Conservation (phyloP, 37 sponge, comb jelly and placozoan species). For the Cladorhizidae sp. region DNA sequence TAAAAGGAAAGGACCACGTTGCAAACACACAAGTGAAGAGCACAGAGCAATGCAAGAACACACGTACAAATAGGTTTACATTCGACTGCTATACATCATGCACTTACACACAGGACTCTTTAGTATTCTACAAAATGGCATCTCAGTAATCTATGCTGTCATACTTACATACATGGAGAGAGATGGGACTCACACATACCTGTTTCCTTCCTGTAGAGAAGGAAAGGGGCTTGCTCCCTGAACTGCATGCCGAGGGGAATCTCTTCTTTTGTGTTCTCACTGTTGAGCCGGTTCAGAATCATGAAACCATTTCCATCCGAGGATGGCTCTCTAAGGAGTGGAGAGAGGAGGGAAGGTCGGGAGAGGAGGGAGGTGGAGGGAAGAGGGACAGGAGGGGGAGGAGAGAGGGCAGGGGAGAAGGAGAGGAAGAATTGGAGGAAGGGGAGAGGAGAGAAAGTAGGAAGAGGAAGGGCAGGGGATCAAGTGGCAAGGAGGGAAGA, state of each 20-base stretch:
- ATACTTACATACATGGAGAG: not conserved
- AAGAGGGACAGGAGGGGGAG: no score
- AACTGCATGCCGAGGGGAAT: constrained; percentile 35
- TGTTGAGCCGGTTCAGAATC: constrained; percentile 65
- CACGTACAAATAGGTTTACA: not conserved
- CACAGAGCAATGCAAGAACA: not conserved
- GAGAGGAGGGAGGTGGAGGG: no score
- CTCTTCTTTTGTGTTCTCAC: constrained; percentile 36
- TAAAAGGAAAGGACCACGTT: not conserved
- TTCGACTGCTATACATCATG: no score
- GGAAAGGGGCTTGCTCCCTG: constrained; percentile 42
- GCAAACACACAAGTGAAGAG: not conserved
- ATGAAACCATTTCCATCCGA: constrained; percentile 32
- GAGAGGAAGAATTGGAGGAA: no score
- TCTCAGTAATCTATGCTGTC: no score
- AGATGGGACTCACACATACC: not conserved
- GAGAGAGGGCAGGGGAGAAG: no score
- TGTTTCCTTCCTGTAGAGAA: constrained; percentile 49
- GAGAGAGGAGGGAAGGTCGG: not conserved
- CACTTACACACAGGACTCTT: no score
- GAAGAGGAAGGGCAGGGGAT: no score
- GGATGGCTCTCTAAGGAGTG: not conserved
- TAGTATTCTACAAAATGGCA: no score
- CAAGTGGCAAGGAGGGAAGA: no score
- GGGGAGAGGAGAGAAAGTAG: no score